Conservation (phyloP, 37 sponge, comb jelly and placozoan species). For the Agelas oroides region DNA sequence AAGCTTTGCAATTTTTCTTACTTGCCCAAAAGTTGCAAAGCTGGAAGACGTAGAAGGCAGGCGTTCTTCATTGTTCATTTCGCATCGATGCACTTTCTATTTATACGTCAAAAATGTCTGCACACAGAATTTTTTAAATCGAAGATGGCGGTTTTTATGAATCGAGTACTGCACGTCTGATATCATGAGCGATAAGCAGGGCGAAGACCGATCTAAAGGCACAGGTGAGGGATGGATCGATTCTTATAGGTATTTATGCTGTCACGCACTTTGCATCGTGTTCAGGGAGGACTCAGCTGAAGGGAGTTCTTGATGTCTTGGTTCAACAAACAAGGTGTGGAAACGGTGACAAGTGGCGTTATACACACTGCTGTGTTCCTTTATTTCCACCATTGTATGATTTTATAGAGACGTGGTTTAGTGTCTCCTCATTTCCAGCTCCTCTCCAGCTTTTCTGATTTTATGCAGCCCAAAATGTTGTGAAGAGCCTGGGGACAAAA, state of each 20-base stretch:
- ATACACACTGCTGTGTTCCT: no score
- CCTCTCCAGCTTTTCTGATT: no score
- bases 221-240: no score
- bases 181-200: no score
- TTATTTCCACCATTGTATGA: not conserved
- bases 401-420: no score
- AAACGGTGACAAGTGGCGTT: no score
- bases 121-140: not conserved
- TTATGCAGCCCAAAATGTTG: no score
- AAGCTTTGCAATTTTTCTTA: not conserved
- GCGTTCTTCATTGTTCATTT: not conserved
- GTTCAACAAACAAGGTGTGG: conserved; percentile 49
- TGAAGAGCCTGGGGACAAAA: no score
- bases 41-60: not conserved
- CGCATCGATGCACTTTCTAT: not conserved
- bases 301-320: conserved; percentile 50
- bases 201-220: not conserved
- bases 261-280: not conserved
- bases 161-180: not conserved
- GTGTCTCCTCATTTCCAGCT: no score
- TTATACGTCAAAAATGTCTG: not conserved
- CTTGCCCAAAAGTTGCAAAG: conserved; percentile 23
- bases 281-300: conserved; percentile 52
- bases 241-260: no score
- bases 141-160: conserved; percentile 47